Conservation (phyloP, 2,888 invertebrate genomes). For the Allophyes oxyacanthae region DNA sequence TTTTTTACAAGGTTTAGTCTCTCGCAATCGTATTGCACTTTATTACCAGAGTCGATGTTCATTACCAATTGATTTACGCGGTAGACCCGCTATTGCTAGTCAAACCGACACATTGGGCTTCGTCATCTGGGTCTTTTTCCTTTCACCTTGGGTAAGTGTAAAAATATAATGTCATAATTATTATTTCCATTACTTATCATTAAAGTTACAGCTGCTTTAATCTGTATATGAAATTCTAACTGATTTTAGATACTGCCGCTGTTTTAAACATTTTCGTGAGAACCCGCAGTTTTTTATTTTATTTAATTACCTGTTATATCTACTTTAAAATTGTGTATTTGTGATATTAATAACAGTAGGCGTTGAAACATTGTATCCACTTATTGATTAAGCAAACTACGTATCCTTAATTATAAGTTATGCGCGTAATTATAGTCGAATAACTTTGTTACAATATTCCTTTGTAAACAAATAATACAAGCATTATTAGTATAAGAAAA, state of each 20-base stretch:
- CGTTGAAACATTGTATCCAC: slow-evolving; percentile 46
- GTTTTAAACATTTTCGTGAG: not conserved
- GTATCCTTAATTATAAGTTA: slow-evolving; percentile 41
- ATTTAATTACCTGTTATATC: slow-evolving; percentile 18
- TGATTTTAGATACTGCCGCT: no score
- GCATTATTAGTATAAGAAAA: slow-evolving; percentile 39
- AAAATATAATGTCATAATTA: no score
- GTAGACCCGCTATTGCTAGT: no score
- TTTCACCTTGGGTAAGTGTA: no score
- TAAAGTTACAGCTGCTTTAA: not conserved
- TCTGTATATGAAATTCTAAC: not conserved
- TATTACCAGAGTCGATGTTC: no score
- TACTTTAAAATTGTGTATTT: slow-evolving; percentile 28
- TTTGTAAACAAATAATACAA: slow-evolving; percentile 40
- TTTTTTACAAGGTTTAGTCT: no score
- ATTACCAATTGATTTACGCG: no score
- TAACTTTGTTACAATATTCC: slow-evolving; percentile 40
- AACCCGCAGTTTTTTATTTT: slow-evolving; percentile 13
- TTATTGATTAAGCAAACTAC: slow-evolving; percentile 46
- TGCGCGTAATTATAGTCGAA: slow-evolving; percentile 39
- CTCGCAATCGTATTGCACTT: no score
- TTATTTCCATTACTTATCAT: no score
- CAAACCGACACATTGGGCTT: no score
- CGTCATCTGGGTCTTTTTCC: no score
- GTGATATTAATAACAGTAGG: slow-evolving; percentile 29